Evolutionary conservation across 1,140 invertebrate species (phyloP).

Genomic region (Ostrea denselamellosa): DNA sequence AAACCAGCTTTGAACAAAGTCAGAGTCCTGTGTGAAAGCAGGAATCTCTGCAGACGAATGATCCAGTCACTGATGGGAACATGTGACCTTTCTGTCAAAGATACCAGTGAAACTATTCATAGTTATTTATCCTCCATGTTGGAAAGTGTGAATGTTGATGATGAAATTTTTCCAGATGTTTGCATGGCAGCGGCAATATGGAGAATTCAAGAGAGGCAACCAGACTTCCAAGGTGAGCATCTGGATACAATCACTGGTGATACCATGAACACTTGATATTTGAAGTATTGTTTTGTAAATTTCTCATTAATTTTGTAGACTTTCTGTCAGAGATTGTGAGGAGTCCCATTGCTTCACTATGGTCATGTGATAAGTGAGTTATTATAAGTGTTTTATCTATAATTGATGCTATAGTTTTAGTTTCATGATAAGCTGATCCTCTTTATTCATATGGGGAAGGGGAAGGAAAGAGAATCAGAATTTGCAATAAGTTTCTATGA

Average conservation of each 20-base stretch:
- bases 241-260: not conserved
- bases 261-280: too few species aligned
- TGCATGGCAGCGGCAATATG: not conserved
- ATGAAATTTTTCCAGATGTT: constrained; percentile 1
- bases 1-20: not conserved
- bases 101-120: not conserved
- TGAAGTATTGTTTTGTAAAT: not conserved
- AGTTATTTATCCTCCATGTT: constrained; percentile 8
- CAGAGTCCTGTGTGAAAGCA: not conserved
- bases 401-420: not conserved
- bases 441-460: too few species aligned
- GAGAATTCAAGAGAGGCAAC: constrained; percentile 19
- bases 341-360: constrained; percentile 14
- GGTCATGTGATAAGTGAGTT: constrained; percentile 13
- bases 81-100: not conserved
- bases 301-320: not conserved
- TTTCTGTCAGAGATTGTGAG: not conserved
- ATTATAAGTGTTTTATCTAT: too few species aligned
- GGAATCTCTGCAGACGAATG: not conserved
- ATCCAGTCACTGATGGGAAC: not conserved
- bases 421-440: not conserved
- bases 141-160: not conserved
- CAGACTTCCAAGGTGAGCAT: not conserved
- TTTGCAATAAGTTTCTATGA: not conserved
- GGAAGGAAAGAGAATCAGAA: too few species aligned